Percentiles rank a stretch among this genome's conserved stretches.
Conservation (phyloP, 1,140 invertebrate genomes). For the Pseudomyrmex cubaensis region DNA sequence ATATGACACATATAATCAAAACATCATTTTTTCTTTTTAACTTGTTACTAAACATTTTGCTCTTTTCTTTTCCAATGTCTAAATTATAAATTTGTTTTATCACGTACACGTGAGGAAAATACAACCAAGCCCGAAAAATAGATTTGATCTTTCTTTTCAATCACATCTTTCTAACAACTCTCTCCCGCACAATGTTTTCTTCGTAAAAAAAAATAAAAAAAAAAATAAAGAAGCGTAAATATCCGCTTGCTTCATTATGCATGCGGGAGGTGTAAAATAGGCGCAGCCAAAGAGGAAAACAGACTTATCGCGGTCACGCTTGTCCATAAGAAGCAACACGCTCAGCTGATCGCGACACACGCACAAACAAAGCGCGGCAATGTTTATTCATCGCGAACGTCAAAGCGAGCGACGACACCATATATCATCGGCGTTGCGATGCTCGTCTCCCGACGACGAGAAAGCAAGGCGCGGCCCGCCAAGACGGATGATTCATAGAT, state of each 20-base stretch:
- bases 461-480: conserved; percentile 30
- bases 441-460: conserved; percentile 9
- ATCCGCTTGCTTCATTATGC: background rate
- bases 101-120: too few relatives aligned
- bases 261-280: background rate
- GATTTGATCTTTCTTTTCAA: background rate
- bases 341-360: conserved; percentile 54
- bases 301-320: background rate
- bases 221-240: background rate
- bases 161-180: background rate
- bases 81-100: too few relatives aligned
- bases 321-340: background rate
- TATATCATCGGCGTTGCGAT: background rate
- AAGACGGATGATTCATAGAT: conserved; percentile 53
- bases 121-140: too few relatives aligned
- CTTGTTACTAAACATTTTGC: too few relatives aligned
- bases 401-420: background rate
- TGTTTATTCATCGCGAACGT: conserved; percentile 11
- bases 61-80: too few relatives aligned
- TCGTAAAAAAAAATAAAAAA: too few relatives aligned
- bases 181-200: too few relatives aligned
- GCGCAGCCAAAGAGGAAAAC: background rate
- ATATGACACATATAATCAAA: too few relatives aligned
- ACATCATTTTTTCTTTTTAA: too few relatives aligned
- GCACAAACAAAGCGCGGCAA: background rate